phyloP scores from a whole-genome alignment of 2,888 invertebrate genomes.

The Agriotes lineatus region DNA sequence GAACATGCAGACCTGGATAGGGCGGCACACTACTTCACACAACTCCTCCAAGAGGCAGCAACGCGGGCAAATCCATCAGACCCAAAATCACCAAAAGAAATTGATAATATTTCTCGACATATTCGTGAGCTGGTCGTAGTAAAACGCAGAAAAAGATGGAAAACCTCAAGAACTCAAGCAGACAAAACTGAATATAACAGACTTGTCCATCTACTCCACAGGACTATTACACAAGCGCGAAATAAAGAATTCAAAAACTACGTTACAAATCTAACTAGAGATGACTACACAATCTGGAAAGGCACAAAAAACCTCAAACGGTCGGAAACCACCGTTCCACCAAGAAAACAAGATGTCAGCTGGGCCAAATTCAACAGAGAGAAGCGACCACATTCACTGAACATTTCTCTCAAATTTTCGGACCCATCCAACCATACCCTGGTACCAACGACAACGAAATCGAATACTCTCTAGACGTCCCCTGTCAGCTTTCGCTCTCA shows the following conservation, averaged over 20 bases:
- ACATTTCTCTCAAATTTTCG: background rate
- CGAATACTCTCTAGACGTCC: background rate
- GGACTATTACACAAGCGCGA: background rate
- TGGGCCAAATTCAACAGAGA: conserved; percentile 22
- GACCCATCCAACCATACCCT: background rate
- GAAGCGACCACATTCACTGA: too few species aligned
- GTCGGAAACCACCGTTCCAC: background rate
- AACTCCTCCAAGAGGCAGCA: background rate
- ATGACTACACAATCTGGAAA: background rate
- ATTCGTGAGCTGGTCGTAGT: background rate
- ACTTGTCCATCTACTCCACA: background rate
- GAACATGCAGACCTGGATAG: background rate
- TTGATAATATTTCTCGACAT: background rate
- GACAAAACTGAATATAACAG: conserved; percentile 3
- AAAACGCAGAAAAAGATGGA: conserved; percentile 1
- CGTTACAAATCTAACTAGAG: background rate
- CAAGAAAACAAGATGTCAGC: conserved; percentile 19
- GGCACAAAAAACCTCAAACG: conserved; percentile 3
- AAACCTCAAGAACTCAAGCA: conserved; percentile 3
- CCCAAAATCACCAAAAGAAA: background rate
- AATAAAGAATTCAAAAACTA: background rate
- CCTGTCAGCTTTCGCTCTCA: background rate
- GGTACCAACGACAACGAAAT: background rate
- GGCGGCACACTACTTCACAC: conserved; percentile 2
- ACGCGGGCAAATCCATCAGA: background rate